These are phyloP conservation scores for Chanos chanos DNA, from an alignment of 2,797 vertebrate genomes.

Conservation along the genomic window DNA sequence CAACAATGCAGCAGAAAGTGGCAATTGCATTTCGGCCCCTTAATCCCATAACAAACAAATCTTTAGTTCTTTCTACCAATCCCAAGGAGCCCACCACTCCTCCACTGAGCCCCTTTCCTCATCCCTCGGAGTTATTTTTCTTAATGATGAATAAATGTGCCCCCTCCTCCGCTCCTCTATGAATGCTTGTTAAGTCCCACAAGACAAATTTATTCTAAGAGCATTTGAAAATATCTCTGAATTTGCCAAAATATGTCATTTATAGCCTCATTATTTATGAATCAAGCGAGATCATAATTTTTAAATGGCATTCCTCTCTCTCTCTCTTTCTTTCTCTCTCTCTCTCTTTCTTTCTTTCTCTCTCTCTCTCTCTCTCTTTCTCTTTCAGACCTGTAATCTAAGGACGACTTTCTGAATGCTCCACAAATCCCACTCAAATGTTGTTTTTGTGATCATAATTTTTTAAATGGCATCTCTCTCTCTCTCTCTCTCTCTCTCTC, in stretches of 20 bases:
- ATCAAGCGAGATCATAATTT: background rate
- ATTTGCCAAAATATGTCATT: constrained; percentile 1
- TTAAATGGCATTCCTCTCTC: background rate
- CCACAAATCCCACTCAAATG: too few relatives aligned
- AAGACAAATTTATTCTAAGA: constrained; percentile 23
- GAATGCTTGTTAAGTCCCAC: constrained; percentile 17
- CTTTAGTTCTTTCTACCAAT: background rate
- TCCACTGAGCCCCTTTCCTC: constrained; percentile 8
- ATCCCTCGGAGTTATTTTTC: background rate
- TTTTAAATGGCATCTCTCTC: background rate
- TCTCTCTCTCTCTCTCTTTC: background rate
- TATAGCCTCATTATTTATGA: background rate
- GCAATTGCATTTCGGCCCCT: constrained; percentile 29
- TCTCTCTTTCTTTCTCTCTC: constrained; percentile 14
- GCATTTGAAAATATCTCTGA: constrained; percentile 19
- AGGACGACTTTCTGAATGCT: too few relatives aligned
- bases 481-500: constrained; percentile 9
- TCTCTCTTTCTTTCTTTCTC: constrained; percentile 11
- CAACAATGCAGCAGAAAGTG: constrained; percentile 12
- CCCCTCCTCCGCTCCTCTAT: constrained; percentile 1
- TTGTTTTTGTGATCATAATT: too few relatives aligned
- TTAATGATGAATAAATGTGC: too few relatives aligned
- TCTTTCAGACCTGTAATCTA: background rate
- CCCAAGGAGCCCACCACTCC: background rate
- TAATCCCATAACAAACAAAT: constrained; percentile 36